Conservation (phyloP, 2,888 invertebrate species). For the Atrina japonica region DNA sequence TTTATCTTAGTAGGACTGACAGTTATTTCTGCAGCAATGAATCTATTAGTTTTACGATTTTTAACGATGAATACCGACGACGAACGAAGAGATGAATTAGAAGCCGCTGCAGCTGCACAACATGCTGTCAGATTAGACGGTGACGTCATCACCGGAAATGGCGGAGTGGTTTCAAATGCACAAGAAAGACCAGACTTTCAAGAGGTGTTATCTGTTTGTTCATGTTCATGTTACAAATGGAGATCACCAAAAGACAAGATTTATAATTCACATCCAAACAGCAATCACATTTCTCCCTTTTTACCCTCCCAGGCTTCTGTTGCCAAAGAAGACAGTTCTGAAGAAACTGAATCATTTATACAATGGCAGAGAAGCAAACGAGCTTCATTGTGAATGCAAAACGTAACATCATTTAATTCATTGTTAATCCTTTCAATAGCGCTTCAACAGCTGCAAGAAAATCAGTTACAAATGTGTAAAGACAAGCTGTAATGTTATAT, state of each 20-base stretch:
- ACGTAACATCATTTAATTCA: too few species aligned
- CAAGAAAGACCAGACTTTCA: constrained; percentile 78
- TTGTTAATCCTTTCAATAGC: too few species aligned
- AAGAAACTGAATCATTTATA: constrained; percentile 58
- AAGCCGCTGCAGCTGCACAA: constrained; percentile 95
- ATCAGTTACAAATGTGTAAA: too few species aligned
- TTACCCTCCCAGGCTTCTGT: constrained; percentile 72
- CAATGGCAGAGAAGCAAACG: constrained; percentile 53
- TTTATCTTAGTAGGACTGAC: constrained; percentile 99
- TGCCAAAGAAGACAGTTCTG: constrained; percentile 48
- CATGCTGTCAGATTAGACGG: constrained; percentile 97
- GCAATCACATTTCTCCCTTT: constrained; percentile 82
- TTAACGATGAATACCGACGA: constrained; percentile 99
- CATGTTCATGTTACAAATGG: constrained; percentile 88
- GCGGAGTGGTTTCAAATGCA: constrained; percentile 82
- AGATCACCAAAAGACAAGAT: constrained; percentile 67
- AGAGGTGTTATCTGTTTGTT: constrained; percentile 90
- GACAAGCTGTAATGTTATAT: too few species aligned
- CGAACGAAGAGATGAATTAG: constrained; percentile 96
- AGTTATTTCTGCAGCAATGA: constrained; percentile 99
- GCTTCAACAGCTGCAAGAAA: too few species aligned
- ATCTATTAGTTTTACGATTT: constrained; percentile 96
- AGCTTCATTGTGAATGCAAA: constrained; percentile 52
- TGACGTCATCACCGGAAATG: constrained; percentile 89
- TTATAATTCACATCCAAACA: constrained; percentile 82